Base-by-base conservation (phyloP, 2,888 invertebrate species). In the Cerceris ruficornis region DNA sequence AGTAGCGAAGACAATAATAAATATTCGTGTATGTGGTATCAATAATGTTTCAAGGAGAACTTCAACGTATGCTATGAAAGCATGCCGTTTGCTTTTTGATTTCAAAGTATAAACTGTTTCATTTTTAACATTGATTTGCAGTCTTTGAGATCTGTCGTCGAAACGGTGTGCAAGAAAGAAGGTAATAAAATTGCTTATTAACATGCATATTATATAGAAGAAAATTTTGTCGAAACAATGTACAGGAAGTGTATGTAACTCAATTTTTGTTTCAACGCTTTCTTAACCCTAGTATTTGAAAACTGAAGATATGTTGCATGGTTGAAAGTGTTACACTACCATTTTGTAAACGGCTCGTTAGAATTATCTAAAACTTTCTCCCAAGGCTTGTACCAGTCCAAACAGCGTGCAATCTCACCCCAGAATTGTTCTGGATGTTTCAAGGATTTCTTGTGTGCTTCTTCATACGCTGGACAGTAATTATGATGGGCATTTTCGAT, bases 351-450 rank as follows among this genome's bases (percentile, higher is more conserved):
- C 0, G 98, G 98, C 62, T 96, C 95, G 86, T 96, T 95, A 17
- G 95, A 95, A 89, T 98, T 95, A 89, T 98, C 98, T 81, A 98
- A 89, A 0, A 98, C 97, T 89, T 94, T 95, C 54, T 96, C 94
- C 97, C 97, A 98, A 0, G 96, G 96, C 83, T 96, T 96, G 59
- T 95, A 95, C 98, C 98, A 98, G 64, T 95, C 95, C 13, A 98
- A 93, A 71, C 94, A 93, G 6, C 94, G 90, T 0, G 95, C 98
- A n/a, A 96, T 94, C 87, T 97, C 96, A 0, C 94, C 95, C 98
- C 98, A 98, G 93, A 98, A 98, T 54, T 95, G 95, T 81, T 96
- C 96, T 0, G 98, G 98, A 80, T 96, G 94, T 77, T 96, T 94
- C 76, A 97, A 90, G 0, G 97, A 97, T 69, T 94, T 94, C 7